These are phyloP conservation scores for Bradysia coprophila DNA, from an alignment of 1,140 invertebrate genomes.

Conservation along the genomic window DNA sequence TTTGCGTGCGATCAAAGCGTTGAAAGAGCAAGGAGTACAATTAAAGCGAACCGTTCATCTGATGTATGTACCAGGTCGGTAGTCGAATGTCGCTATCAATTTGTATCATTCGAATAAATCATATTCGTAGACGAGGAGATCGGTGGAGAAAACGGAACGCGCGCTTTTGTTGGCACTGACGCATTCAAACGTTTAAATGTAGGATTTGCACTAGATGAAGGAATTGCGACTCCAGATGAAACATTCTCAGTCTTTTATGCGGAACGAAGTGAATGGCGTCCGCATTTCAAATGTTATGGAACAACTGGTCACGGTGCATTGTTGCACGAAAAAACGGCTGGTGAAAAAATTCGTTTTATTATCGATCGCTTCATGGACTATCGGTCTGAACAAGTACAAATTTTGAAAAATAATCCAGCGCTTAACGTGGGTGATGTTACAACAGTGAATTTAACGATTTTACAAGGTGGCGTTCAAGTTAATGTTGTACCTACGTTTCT, in stretches of 20 bases:
- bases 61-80: constrained; percentile 9
- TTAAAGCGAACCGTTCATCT: constrained; percentile 3
- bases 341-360: constrained; percentile 50
- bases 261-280: background rate
- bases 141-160: constrained; percentile 55
- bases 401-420: constrained; percentile 37
- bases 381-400: constrained; percentile 40
- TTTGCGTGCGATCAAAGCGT: constrained; percentile 51
- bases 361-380: constrained; percentile 56
- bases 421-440: constrained; percentile 56
- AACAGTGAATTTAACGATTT: constrained; percentile 62
- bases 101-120: background rate
- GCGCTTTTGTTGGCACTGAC: constrained; percentile 39
- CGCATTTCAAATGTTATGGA: constrained; percentile 39
- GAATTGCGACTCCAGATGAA: constrained; percentile 39
- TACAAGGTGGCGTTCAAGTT: constrained; percentile 64
- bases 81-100: background rate
- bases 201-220: constrained; percentile 66
- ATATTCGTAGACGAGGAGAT: constrained; percentile 72
- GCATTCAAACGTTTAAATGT: constrained; percentile 53
- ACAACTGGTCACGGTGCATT: constrained; percentile 66
- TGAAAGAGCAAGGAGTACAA: constrained; percentile 26
- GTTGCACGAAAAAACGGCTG: constrained; percentile 53
- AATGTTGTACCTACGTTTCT: constrained; percentile 75
- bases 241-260: constrained; percentile 40